These are phyloP conservation scores for Caradrina kadenii DNA, from an alignment of 2,888 invertebrate genomes.

Conservation along the genomic window DNA sequence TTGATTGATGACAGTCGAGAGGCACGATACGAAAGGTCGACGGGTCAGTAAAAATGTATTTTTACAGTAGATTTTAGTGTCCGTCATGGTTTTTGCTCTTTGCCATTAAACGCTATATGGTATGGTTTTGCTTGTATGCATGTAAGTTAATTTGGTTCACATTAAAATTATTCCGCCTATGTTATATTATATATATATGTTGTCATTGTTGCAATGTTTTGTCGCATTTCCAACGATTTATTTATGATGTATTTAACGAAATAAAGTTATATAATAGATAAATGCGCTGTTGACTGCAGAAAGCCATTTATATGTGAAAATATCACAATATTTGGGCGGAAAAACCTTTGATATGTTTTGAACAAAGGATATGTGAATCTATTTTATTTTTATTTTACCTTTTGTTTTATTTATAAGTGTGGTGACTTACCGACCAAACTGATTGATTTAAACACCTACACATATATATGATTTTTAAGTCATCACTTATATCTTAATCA, in stretches of 20 bases:
- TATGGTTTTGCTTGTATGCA: slow-evolving; percentile 80
- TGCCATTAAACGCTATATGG: slow-evolving; percentile 72
- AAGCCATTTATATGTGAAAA: slow-evolving; percentile 8
- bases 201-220: slow-evolving; percentile 57
- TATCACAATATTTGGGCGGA: background rate
- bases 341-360: slow-evolving; percentile 7
- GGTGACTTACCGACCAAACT: slow-evolving; percentile 1
- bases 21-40: slow-evolving; percentile 77
- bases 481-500: slow-evolving; percentile 15
- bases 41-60: slow-evolving; percentile 82
- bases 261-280: slow-evolving; percentile 61
- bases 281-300: slow-evolving; percentile 15
- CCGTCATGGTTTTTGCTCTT: slow-evolving; percentile 87
- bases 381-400: slow-evolving; percentile 9
- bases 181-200: slow-evolving; percentile 48
- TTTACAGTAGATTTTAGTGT: slow-evolving; percentile 75
- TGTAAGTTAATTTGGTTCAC: slow-evolving; percentile 78
- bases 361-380: background rate
- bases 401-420: slow-evolving; percentile 6
- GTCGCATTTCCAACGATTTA: slow-evolving; percentile 44
- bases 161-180: slow-evolving; percentile 42
- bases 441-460: background rate
- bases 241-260: slow-evolving; percentile 49
- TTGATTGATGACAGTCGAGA: slow-evolving; percentile 49
- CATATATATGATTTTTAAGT: background rate